Evolutionary conservation across 2,113 vertebrate genomes (phyloP), one percentile per base, ranked within the genome.

Genomic region (Calyptomena viridis): DNA sequence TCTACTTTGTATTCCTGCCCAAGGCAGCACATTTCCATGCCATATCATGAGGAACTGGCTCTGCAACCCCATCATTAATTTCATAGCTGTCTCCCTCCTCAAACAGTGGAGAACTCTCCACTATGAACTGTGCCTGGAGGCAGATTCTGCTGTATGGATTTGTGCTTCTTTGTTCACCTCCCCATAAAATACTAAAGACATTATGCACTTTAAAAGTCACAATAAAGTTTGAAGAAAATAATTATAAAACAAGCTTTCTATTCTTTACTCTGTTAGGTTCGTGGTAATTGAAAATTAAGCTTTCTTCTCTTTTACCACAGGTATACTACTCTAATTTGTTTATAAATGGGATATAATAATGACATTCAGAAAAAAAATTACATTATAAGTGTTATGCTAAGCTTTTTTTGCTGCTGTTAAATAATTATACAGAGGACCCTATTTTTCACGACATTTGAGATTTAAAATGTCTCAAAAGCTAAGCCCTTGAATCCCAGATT

Each of bases 21-120:
- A 81, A 94, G 94, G 96, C 95, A 94, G 64, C 52, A 56, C 39
- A 87, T 94, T 96, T 94, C 93, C 89, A 75, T 82, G 84, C 76
- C 28, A 2, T 92, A 84, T 78, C 76, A 78, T 14, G 69, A 89
- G 30, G 30, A 96, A 91, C 64, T 87, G 69, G 84, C 76, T 92
- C 60, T 84, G 75, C 68, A 90, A 86, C 52, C 39, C 73, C 69
- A 56, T 84, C 62, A 75, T 81, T 92, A 89, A 90, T 94, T 90
- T 78, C 77, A 60, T 40, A 75, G 86, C 68, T 59, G 11, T 81
- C 72, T 89, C 80, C 35, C 73, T 74, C 27, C 85, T 78, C 73
- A 25, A 93, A 50, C 80, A 88, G 76, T 42, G 68, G 56, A 93
- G 40, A 44, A 58, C n/a, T 89, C 49, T 81, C n/a, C n/a, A 49